phyloP scores from a whole-genome alignment of 2,113 vertebrate genomes.

The Phalacrocorax brasilianus region DNA sequence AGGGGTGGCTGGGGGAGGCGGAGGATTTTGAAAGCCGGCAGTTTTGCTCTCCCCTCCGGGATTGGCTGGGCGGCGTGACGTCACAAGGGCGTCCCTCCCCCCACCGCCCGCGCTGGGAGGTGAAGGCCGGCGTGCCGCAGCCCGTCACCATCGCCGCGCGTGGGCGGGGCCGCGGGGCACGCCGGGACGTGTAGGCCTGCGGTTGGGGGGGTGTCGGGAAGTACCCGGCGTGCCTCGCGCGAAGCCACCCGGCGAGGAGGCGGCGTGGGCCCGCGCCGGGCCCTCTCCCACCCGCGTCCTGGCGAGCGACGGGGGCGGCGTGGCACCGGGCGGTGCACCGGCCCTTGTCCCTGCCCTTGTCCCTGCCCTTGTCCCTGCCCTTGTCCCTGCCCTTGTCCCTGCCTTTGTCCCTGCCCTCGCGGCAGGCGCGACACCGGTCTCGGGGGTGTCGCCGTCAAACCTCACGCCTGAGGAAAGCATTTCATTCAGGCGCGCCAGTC shows the following conservation, averaged over 20 bases:
- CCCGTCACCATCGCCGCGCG: no score
- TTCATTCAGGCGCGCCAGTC: no score
- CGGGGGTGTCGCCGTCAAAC: no score
- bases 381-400: no score
- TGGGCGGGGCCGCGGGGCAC: neutral
- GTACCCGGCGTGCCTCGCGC: neutral
- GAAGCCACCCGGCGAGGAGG: accelerated
- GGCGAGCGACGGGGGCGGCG: accelerated
- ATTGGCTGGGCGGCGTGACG: slow-evolving; percentile 56
- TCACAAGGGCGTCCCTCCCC: neutral
- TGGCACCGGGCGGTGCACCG: no score
- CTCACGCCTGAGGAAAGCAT: no score
- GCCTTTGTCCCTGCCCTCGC: no score
- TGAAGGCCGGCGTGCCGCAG: slow-evolving; percentile 67
- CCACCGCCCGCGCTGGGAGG: neutral
- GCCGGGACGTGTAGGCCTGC: neutral
- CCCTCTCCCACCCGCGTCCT: neutral
- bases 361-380: no score
- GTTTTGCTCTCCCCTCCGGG: slow-evolving; percentile 61
- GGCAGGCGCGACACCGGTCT: no score
- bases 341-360: accelerated
- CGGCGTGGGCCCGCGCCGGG: neutral
- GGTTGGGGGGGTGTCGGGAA: neutral
- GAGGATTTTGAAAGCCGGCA: slow-evolving; percentile 79
- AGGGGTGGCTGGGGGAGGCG: slow-evolving; percentile 45